Evolutionary conservation across 2,888 invertebrate species (phyloP), one percentile per base, ranked within the genome.

Genomic region (Mesoligia furuncula): DNA sequence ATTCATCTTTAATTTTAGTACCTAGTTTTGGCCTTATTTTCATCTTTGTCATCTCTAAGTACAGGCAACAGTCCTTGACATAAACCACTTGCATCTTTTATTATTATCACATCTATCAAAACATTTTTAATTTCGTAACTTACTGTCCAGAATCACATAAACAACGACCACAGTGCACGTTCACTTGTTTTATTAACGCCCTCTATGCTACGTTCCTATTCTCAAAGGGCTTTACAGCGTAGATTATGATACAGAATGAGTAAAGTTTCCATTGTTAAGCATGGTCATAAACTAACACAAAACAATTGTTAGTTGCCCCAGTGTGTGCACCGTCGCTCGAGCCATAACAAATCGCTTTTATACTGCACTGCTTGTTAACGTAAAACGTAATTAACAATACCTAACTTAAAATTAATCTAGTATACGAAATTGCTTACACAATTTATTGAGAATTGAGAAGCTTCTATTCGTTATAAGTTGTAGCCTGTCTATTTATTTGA

Each of bases 221-320:
- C 85, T 88, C 84, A 82, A 80, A 86, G 84, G 85, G 81, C 83
- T 85, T 81, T 87, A 86, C 80, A 83, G 77, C 77, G 79, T 81
- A 89, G 85, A 89, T 90, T 92, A 89, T 91, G 89, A 90, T 90
- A 92, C 91, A 91, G 87, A 90, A 89, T 87, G 90, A 90, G 89
- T 87, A 90, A 92, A 92, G 91, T 92, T 92, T 87, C 90, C 85
- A 92, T 92, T 92, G 92, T 92, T 86, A 89, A 85, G 82, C 87
- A 84, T 81, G 84, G 88, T 88, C 90, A 88, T 92, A 92, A 92
- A 91, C 92, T 91, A 91, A 90, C 90, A 90, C 88, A 85, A 91
- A 91, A 92, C 92, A 91, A 93, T 93, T 92, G 93, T 90, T 90
- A 84, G 87, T 87, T 80, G 77, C 84, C 79, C 84, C 84, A 85